Evolutionary conservation across 2,797 vertebrate genomes (phyloP).

Genomic region (Chelmon rostratus): DNA sequence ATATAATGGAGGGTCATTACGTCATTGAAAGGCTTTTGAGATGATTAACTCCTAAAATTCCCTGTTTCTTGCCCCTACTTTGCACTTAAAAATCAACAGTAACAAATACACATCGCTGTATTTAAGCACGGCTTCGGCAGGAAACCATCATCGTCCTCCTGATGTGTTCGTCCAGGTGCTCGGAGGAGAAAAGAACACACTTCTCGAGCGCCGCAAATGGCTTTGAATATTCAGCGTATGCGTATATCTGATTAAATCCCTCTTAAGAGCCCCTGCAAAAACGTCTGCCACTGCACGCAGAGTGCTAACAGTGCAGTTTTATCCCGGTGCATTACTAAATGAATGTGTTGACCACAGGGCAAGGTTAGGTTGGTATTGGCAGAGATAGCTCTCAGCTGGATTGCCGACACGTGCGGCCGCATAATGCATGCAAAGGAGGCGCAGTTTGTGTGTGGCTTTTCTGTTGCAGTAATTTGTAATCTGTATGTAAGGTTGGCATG

Average conservation of each 20-base stretch:
- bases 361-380: constrained; percentile 79
- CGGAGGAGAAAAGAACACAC: constrained; percentile 50
- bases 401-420: constrained; percentile 79
- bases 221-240: constrained; percentile 83
- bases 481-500: constrained; percentile 73
- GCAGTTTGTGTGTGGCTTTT: constrained; percentile 71
- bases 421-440: constrained; percentile 82
- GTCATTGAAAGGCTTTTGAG: constrained; percentile 6
- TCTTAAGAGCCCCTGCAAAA: constrained; percentile 79
- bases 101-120: constrained; percentile 63
- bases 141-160: constrained; percentile 57
- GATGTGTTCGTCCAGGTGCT: constrained; percentile 76
- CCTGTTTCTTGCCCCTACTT: constrained; percentile 15
- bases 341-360: constrained; percentile 80
- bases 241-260: constrained; percentile 81
- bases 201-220: constrained; percentile 80
- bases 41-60: constrained; percentile 10
- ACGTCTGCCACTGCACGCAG: constrained; percentile 66
- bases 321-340: constrained; percentile 80
- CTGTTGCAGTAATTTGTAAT: constrained; percentile 79
- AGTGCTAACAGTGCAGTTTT: constrained; percentile 82
- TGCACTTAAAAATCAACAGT: constrained; percentile 39
- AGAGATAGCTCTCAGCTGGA: constrained; percentile 82
- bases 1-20: constrained; percentile 25
- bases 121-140: constrained; percentile 62